Conservation (phyloP, 2,888 invertebrate species). For the Ephialtes manifestator region DNA sequence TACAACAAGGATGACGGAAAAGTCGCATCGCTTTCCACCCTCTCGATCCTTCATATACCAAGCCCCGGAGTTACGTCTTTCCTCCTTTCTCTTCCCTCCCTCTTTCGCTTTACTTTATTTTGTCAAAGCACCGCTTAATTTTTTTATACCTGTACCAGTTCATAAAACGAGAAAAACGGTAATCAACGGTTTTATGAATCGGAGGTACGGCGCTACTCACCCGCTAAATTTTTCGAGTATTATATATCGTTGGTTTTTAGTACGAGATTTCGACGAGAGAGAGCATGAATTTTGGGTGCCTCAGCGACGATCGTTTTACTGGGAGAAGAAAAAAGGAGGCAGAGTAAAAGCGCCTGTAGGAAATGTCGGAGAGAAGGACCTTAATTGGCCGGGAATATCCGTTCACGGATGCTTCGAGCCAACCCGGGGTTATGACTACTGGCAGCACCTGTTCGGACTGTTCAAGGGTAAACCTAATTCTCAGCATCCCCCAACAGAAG, state of each 20-base stretch:
- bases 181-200: conserved; percentile 40
- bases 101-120: conserved; percentile 17
- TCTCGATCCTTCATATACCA: not conserved
- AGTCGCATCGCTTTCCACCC: conserved; percentile 22
- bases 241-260: not conserved
- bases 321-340: conserved; percentile 5
- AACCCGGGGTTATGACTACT: conserved; percentile 47
- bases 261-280: not conserved
- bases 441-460: conserved; percentile 54
- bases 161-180: conserved; percentile 36
- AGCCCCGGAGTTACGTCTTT: conserved; percentile 3
- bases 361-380: conserved; percentile 44
- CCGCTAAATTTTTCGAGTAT: not conserved
- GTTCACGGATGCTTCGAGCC: conserved; percentile 48
- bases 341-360: conserved; percentile 30
- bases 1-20: conserved; percentile 6
- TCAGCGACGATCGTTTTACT: conserved; percentile 28
- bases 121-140: conserved; percentile 37
- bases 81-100: not conserved
- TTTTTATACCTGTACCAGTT: conserved; percentile 43
- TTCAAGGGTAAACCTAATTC: conserved; percentile 51
- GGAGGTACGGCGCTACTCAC: not conserved
- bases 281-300: conserved; percentile 8
- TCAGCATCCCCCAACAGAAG: conserved; percentile 10
- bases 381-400: conserved; percentile 58